phyloP scores from a whole-genome alignment of 2,888 invertebrate genomes.

The Drosophila parthenogenetica region DNA sequence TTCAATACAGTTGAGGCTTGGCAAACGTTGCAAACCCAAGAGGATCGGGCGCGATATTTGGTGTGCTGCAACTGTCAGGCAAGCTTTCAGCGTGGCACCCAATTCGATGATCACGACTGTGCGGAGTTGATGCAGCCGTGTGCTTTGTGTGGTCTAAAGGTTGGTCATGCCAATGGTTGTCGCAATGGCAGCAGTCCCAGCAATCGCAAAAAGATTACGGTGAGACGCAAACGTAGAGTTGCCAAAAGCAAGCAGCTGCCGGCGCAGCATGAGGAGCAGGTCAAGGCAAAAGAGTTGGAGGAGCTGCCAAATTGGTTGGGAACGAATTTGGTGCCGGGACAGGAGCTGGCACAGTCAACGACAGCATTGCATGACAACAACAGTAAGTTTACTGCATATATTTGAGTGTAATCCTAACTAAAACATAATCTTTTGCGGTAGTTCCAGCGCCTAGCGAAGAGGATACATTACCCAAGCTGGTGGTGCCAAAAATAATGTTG shows the following conservation, averaged over 20 bases:
- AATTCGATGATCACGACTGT: constrained; percentile 91
- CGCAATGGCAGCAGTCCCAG: constrained; percentile 57
- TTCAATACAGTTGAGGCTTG: constrained; percentile 87
- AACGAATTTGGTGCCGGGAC: not conserved
- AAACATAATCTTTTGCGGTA: constrained; percentile 4
- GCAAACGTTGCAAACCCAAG: constrained; percentile 86
- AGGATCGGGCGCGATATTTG: constrained; percentile 87
- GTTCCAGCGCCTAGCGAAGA: constrained; percentile 53
- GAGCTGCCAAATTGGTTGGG: constrained; percentile 5
- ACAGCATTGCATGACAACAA: constrained; percentile 30
- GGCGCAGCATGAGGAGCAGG: constrained; percentile 6
- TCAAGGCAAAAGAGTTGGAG: constrained; percentile 2
- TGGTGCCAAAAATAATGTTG: constrained; percentile 89
- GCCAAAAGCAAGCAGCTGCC: constrained; percentile 21
- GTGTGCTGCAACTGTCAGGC: constrained; percentile 93
- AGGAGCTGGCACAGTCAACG: constrained; percentile 6
- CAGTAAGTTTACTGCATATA: constrained; percentile 42
- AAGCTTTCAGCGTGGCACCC: constrained; percentile 91
- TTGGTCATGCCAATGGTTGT: constrained; percentile 83
- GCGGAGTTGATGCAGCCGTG: constrained; percentile 83
- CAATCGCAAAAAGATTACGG: constrained; percentile 35
- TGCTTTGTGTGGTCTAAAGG: constrained; percentile 83
- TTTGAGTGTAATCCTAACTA: not conserved
- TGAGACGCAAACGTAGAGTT: constrained; percentile 29
- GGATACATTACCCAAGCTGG: constrained; percentile 65